A percentile compares a stretch with the other conserved stretches of the same genome.
Evolutionary conservation across 2,113 vertebrate species (phyloP).

Genomic region (Myxocyprinus asiaticus): DNA sequence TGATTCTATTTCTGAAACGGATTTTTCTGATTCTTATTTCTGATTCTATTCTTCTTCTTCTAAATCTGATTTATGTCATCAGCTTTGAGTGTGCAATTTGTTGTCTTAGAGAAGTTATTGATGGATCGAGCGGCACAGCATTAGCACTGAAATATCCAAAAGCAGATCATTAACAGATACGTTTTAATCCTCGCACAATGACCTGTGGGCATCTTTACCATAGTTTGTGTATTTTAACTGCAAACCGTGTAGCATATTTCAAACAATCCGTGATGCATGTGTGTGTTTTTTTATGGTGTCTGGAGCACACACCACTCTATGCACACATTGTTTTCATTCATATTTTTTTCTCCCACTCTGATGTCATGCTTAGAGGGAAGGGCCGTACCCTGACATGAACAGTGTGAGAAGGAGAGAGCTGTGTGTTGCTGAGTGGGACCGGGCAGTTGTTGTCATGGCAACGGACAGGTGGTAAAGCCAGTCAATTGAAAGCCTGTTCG

Average conservation of each 20-base stretch:
- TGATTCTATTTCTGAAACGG: no score
- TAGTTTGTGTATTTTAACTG: neutral
- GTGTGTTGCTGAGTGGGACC: constrained; percentile 18
- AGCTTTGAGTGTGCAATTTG: no score
- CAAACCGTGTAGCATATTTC: neutral
- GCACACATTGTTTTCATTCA: constrained; percentile 33
- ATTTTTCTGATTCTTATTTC: no score
- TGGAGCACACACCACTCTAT: constrained; percentile 1
- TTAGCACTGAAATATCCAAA: no score
- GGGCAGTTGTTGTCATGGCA: constrained; percentile 54
- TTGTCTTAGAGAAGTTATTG: no score
- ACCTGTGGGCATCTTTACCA: neutral
- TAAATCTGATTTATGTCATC: no score
- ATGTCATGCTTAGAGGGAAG: constrained; percentile 51
- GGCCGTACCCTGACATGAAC: constrained; percentile 38
- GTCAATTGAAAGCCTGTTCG: constrained; percentile 50
- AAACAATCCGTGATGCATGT: neutral
- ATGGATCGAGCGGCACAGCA: no score
- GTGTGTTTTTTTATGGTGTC: constrained; percentile 15
- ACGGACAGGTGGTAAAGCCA: constrained; percentile 54
- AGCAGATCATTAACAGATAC: neutral
- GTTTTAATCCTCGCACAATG: neutral
- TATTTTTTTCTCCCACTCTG: constrained; percentile 48
- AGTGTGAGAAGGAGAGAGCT: constrained; percentile 35
- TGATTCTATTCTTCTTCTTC: no score